A percentile compares a stretch with the other conserved stretches of the same genome.
phyloP scores from a whole-genome alignment of 2,113 vertebrate species.

The Pogonocichla stellata region DNA sequence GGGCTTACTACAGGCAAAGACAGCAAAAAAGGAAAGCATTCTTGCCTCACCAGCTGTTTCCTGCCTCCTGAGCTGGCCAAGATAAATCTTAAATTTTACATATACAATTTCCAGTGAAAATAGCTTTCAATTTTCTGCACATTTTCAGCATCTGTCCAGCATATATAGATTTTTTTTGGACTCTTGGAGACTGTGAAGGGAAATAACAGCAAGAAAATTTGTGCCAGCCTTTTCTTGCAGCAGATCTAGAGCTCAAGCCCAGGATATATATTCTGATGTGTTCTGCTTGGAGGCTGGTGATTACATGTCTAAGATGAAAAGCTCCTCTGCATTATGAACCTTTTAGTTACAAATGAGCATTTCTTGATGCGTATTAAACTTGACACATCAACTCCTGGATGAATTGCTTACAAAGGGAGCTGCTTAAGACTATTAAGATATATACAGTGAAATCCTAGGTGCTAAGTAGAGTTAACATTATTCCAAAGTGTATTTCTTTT shows the following conservation, averaged over 20 bases:
- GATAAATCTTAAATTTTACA: neutral
- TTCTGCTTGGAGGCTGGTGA: constrained; percentile 28
- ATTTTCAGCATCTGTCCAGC: neutral
- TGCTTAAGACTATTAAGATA: constrained; percentile 61
- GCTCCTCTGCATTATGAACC: constrained; percentile 46
- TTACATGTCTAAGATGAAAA: constrained; percentile 49
- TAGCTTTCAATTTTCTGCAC: neutral
- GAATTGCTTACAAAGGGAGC: constrained; percentile 64
- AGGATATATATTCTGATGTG: neutral
- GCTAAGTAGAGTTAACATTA: constrained; percentile 62
- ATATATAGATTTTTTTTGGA: neutral
- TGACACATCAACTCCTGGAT: constrained; percentile 60
- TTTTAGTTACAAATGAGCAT: constrained; percentile 51
- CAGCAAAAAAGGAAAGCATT: neutral
- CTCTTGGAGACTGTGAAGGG: neutral
- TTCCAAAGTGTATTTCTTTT: constrained; percentile 53
- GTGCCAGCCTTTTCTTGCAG: neutral
- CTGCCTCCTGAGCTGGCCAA: neutral
- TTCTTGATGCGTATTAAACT: constrained; percentile 63
- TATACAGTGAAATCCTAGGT: constrained; percentile 47
- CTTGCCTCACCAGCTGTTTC: neutral
- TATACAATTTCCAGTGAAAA: neutral
- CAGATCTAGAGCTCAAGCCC: neutral
- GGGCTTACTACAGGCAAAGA: neutral
- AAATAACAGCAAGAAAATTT: neutral